Evolutionary conservation across 2,888 invertebrate species (phyloP), one percentile per base, ranked within the genome.

Genomic region (Ptychoptera contaminata): DNA sequence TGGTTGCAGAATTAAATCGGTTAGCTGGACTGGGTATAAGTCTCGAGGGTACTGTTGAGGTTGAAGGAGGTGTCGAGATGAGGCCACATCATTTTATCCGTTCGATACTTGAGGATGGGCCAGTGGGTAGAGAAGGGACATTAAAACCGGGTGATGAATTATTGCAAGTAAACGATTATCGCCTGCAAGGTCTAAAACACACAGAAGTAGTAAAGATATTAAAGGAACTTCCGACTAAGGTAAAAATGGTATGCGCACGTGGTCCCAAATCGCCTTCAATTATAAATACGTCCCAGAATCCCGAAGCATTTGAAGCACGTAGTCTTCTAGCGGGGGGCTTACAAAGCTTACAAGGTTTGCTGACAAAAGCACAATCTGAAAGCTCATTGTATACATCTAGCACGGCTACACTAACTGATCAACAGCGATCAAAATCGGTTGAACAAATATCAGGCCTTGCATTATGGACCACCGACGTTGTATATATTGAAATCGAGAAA

Each of bases 71-170:
- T 2, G 78, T 86, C 53, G 97, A 98, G 70, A 80, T 94, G 36
- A 76, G 94, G 54, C 97, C 98, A n/a, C 96, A 96, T 69, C 97
- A 97, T 69, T 97, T 93, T 61, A 96, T 98, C 56, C 77, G 97
- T 52, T 91, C 92, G 31, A 93, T 98, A 53, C 73, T 96, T 48
- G 85, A 90, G 8, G 92, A 96, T 59, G 97, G 98, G 4, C 97
- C 98, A 0, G 94, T 97, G 0, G 97, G 94, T 2, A 76, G 79
- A 53, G 91, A 92, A 60, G 91, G 88, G 2, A 77, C 78, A 46
- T 72, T 98, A n/a, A 75, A 76, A 56, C 88, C 93, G 45, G 96
- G 97, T 11, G 98, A 99, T 65, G 98, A 99, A 67, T 71, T 98
- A 32, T 70, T 98, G 48, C 84, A 96, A 80, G 96, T 91, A 2